Percentiles rank a stretch among this genome's conserved stretches.
phyloP scores from a whole-genome alignment of 2,113 vertebrate genomes.

The Phainopepla nitens region DNA sequence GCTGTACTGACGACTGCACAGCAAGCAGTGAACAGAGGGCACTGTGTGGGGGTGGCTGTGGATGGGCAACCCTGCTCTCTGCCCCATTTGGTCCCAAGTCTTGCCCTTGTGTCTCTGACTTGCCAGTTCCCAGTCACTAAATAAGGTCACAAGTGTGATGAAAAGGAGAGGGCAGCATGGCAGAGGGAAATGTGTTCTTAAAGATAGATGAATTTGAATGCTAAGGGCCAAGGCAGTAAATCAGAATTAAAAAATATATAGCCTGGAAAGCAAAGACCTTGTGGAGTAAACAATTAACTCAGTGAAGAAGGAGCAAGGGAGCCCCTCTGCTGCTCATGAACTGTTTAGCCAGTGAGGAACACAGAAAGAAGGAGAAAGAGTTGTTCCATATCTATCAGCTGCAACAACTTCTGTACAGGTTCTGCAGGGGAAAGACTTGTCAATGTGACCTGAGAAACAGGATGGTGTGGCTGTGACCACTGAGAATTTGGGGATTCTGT shows the following conservation, averaged over 20 bases:
- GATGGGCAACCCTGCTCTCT: neutral
- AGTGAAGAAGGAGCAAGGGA: neutral
- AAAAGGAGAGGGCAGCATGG: neutral
- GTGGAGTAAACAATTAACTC: neutral
- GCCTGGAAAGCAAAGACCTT: neutral
- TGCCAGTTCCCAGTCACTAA: neutral
- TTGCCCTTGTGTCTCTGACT: neutral
- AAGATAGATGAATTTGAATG: neutral
- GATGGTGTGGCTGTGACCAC: accelerated
- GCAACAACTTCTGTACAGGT: neutral
- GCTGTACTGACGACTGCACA: accelerated
- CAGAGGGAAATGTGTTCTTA: neutral
- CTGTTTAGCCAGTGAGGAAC: neutral
- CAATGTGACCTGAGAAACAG: neutral
- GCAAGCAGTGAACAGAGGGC: neutral
- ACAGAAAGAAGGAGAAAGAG: neutral
- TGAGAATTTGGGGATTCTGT: neutral
- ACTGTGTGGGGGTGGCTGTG: accelerated
- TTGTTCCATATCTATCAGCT: neutral
- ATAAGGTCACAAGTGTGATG: neutral
- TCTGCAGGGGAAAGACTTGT: neutral
- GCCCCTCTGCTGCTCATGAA: neutral
- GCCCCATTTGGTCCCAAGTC: neutral
- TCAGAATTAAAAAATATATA: neutral
- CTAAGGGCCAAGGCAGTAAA: neutral